phyloP scores from a whole-genome alignment of 2,888 invertebrate species.

The Cephus sareptanus region DNA sequence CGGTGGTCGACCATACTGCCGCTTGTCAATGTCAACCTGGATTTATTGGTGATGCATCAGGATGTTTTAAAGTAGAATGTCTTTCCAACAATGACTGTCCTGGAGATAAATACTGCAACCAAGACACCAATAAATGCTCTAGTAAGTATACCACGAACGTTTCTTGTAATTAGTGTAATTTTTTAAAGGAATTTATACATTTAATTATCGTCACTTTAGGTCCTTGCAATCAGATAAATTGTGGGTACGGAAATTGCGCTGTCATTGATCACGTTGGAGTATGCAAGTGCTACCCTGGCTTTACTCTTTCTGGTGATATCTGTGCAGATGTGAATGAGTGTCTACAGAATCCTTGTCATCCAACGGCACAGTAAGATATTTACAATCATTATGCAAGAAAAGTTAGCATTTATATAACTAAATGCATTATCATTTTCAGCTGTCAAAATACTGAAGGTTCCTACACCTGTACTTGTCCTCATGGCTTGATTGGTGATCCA shows the following conservation, averaged over 20 bases:
- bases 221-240: constrained; percentile 82
- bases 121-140: constrained; percentile 80
- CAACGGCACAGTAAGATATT: constrained; percentile 72
- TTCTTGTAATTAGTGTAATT: not conserved
- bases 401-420: not conserved
- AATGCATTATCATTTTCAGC: constrained; percentile 47
- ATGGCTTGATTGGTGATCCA: constrained; percentile 84
- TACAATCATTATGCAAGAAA: not conserved
- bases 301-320: constrained; percentile 72
- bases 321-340: constrained; percentile 90
- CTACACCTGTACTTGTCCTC: constrained; percentile 80
- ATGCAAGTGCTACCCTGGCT: constrained; percentile 83
- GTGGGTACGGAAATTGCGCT: constrained; percentile 84
- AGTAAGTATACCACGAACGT: constrained; percentile 68
- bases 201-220: constrained; percentile 65
- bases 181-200: not conserved
- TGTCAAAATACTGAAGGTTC: constrained; percentile 85
- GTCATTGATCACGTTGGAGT: constrained; percentile 77
- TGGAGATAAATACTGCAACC: constrained; percentile 80
- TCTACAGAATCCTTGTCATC: constrained; percentile 79
- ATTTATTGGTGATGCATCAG: constrained; percentile 85
- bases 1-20: constrained; percentile 77
- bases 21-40: constrained; percentile 84
- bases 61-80: constrained; percentile 92
- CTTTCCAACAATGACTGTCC: constrained; percentile 81